Evolutionary conservation across 1,140 invertebrate genomes (phyloP).

Genomic region (Portunus trituberculatus): DNA sequence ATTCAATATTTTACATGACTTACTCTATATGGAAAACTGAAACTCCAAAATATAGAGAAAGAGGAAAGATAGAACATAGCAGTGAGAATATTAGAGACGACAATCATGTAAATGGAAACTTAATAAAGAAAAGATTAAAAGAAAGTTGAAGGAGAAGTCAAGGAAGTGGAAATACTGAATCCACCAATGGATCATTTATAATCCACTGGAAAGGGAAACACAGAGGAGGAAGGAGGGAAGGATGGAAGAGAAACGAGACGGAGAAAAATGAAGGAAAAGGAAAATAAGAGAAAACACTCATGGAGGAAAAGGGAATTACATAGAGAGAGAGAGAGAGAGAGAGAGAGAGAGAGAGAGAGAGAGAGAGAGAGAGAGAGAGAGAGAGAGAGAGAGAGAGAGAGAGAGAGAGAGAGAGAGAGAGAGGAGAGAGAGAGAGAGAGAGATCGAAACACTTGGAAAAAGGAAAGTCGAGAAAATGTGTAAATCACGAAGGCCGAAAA

Average conservation of each 20-base stretch:
- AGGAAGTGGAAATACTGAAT: neutral
- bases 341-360: constrained; percentile 20
- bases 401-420: constrained; percentile 15
- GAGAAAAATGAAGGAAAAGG: neutral
- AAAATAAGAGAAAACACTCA: neutral
- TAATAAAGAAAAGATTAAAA: neutral
- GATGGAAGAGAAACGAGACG: neutral
- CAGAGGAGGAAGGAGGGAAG: neutral
- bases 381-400: constrained; percentile 20
- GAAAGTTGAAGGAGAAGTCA: neutral
- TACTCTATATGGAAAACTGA: neutral
- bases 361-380: constrained; percentile 11
- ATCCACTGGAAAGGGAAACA: neutral
- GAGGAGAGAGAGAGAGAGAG: neutral
- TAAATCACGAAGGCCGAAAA: too few relatives aligned
- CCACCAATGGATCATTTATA: neutral
- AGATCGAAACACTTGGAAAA: too few relatives aligned
- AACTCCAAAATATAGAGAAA: neutral
- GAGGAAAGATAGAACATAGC: neutral
- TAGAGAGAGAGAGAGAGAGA: neutral
- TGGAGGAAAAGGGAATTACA: neutral
- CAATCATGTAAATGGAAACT: too few relatives aligned
- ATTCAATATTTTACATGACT: neutral
- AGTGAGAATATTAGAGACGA: neutral
- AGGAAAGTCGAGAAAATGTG: too few relatives aligned